These are phyloP conservation scores for Diarsia mendica DNA, from an alignment of 2,888 invertebrate genomes.

Conservation along the genomic window DNA sequence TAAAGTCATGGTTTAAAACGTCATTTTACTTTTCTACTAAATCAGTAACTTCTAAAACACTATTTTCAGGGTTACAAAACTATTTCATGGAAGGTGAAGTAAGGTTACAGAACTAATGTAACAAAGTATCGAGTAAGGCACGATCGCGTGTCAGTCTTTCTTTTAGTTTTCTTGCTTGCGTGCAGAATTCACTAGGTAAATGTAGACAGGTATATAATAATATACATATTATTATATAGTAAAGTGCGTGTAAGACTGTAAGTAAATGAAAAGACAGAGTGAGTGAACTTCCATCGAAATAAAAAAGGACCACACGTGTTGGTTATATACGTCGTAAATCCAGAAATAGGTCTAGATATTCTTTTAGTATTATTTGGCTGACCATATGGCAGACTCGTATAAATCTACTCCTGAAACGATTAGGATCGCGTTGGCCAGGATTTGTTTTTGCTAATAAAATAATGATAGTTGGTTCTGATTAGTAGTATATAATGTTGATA, in stretches of 20 bases:
- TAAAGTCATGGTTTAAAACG: not conserved
- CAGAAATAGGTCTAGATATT: slow-evolving; percentile 43
- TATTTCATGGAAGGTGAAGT: slow-evolving; percentile 19
- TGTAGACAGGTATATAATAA: not conserved
- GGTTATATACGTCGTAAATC: slow-evolving; percentile 36
- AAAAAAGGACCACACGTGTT: slow-evolving; percentile 32
- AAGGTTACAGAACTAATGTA: slow-evolving; percentile 40
- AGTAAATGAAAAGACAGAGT: slow-evolving; percentile 32
- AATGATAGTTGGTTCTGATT: not conserved
- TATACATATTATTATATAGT: not conserved
- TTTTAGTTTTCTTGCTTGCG: slow-evolving; percentile 38
- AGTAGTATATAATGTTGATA: not conserved
- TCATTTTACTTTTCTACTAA: not conserved
- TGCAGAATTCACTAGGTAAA: slow-evolving; percentile 8
- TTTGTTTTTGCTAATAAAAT: not conserved
- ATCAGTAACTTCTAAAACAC: not conserved
- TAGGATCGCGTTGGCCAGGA: slow-evolving; percentile 1
- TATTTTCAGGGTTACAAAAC: slow-evolving; percentile 2
- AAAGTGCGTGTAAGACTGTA: slow-evolving; percentile 32
- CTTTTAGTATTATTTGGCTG: slow-evolving; percentile 23
- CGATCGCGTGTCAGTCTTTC: slow-evolving; percentile 55
- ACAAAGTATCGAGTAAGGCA: slow-evolving; percentile 46
- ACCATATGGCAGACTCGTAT: slow-evolving; percentile 26
- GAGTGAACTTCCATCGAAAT: slow-evolving; percentile 27
- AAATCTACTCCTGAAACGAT: slow-evolving; percentile 19